Conservation (phyloP, 2,797 vertebrate species). For the Semotilus atromaculatus region DNA sequence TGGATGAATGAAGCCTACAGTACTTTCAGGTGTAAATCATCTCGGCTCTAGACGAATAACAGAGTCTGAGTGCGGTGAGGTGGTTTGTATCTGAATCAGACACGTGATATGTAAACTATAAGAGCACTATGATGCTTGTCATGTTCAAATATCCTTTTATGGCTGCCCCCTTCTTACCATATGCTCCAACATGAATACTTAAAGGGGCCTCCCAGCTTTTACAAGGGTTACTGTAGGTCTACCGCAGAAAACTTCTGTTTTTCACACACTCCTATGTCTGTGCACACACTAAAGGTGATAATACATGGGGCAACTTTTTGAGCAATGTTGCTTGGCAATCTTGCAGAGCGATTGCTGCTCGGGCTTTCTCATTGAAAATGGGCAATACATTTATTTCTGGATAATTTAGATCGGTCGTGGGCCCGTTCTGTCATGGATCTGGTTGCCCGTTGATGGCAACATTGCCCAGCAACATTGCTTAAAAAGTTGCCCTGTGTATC, state of each 20-base stretch:
- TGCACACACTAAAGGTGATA: background rate
- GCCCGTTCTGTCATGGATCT: too few species aligned
- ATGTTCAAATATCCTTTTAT: conserved; percentile 77
- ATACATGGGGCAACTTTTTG: too few species aligned
- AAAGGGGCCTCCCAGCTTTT: conserved; percentile 31
- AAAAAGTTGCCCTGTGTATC: too few species aligned
- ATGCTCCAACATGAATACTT: conserved; percentile 28
- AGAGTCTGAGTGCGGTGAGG: conserved; percentile 50
- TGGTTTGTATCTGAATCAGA: conserved; percentile 70
- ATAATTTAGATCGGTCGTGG: too few species aligned
- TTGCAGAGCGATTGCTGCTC: too few species aligned
- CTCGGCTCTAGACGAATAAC: conserved; percentile 34
- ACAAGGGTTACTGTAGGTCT: conserved; percentile 2
- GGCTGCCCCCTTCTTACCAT: conserved; percentile 63
- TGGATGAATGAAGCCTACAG: background rate
- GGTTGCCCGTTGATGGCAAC: too few species aligned
- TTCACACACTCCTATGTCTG: background rate
- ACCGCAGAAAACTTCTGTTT: background rate
- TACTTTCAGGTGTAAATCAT: conserved; percentile 70
- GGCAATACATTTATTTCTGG: too few species aligned
- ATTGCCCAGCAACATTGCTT: too few species aligned
- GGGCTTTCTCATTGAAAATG: too few species aligned
- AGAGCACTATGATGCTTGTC: conserved; percentile 56
- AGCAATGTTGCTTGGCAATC: too few species aligned
- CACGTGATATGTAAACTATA: conserved; percentile 72